Percentiles rank a stretch among this genome's conserved stretches.
These are phyloP conservation scores for Aporophyla lueneburgensis DNA, from an alignment of 2,888 invertebrate species.

Conservation along the genomic window DNA sequence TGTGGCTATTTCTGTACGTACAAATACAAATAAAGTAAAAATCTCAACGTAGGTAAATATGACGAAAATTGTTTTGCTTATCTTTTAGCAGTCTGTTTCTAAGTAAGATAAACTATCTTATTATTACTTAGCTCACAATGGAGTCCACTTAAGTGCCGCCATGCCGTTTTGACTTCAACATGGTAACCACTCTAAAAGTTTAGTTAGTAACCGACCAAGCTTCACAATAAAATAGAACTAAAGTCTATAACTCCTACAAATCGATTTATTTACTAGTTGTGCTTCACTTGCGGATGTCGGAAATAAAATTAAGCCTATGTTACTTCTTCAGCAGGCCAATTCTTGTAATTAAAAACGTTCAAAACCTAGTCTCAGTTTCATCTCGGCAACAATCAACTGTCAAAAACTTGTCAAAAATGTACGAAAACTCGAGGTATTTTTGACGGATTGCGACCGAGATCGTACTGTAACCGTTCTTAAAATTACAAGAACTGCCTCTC, in stretches of 20 bases:
- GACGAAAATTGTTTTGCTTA: background rate
- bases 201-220: slow-evolving; percentile 9
- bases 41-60: background rate
- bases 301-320: too few species aligned
- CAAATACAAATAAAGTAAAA: background rate
- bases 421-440: too few species aligned
- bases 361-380: too few species aligned
- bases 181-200: slow-evolving; percentile 4
- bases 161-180: background rate
- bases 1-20: background rate
- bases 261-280: background rate
- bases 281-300: too few species aligned
- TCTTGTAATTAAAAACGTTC: too few species aligned
- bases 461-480: too few species aligned
- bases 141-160: background rate
- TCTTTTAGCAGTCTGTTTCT: background rate
- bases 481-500: too few species aligned
- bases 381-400: too few species aligned
- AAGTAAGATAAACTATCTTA: background rate
- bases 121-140: slow-evolving; percentile 1
- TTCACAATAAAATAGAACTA: background rate
- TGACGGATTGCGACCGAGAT: too few species aligned
- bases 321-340: too few species aligned
- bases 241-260: background rate
- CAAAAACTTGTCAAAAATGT: too few species aligned